Conservation (phyloP, 2,888 invertebrate genomes). For the Chrysolina americana region DNA sequence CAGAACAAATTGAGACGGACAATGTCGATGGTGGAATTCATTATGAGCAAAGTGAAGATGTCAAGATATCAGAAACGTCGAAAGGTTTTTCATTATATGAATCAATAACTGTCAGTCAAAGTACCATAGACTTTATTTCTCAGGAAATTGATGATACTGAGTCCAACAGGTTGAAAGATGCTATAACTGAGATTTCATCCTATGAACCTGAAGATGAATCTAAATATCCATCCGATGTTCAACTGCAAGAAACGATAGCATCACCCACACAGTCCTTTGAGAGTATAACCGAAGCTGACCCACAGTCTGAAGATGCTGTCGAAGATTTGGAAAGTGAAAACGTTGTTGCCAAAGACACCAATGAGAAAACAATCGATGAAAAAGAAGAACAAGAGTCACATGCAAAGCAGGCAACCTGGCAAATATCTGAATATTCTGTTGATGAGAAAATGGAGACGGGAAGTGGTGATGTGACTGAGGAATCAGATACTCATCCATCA, state of each 20-base stretch:
- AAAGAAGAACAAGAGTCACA: background rate
- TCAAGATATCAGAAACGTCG: background rate
- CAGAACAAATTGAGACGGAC: too few species aligned
- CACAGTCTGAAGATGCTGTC: too few species aligned
- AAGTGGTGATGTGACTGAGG: constrained; percentile 13
- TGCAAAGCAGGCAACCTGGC: background rate
- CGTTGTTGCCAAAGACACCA: background rate
- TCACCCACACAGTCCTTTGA: too few species aligned
- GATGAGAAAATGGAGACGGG: background rate
- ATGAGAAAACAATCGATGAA: background rate
- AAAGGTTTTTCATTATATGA: background rate
- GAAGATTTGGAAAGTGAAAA: background rate
- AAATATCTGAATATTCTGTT: too few species aligned
- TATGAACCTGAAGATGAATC: background rate
- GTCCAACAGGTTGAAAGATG: background rate
- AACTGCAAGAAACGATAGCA: background rate
- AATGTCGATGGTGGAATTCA: background rate
- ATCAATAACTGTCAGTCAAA: background rate
- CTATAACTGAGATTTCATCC: background rate
- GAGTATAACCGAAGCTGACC: too few species aligned
- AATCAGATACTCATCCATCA: constrained; percentile 46
- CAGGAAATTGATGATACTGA: constrained; percentile 41
- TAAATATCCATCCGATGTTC: background rate
- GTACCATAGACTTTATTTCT: constrained; percentile 42
- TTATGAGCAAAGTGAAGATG: background rate